Percentiles rank a stretch among this genome's conserved stretches.
phyloP scores from a whole-genome alignment of 2,113 vertebrate species.

The Nibea coibor region DNA sequence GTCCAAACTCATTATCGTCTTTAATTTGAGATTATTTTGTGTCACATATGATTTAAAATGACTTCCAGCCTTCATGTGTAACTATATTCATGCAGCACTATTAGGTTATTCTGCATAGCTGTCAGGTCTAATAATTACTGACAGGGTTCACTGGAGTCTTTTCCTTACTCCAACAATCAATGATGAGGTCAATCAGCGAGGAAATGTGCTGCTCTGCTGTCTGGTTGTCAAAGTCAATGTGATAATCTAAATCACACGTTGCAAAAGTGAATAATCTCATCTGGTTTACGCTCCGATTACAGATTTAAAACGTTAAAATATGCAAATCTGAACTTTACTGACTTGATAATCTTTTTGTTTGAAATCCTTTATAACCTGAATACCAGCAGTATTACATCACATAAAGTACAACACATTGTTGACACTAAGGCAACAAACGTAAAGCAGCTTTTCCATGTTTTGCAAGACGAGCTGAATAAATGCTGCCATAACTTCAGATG shows the following conservation, averaged over 20 bases:
- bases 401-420: background rate
- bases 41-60: background rate
- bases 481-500: background rate
- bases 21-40: slow-evolving; percentile 4
- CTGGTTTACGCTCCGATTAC: background rate
- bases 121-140: background rate
- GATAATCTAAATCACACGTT: background rate
- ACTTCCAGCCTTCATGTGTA: background rate
- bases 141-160: background rate
- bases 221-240: background rate
- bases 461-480: background rate
- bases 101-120: background rate
- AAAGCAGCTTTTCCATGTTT: background rate
- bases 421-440: background rate
- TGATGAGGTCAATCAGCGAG: background rate
- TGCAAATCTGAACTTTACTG: too few relatives aligned
- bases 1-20: background rate
- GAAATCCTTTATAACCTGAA: background rate
- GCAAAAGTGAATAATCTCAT: background rate
- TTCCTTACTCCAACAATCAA: background rate
- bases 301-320: background rate
- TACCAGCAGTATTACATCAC: background rate
- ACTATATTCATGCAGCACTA: background rate
- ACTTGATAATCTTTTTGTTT: background rate
- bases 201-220: background rate